Evolutionary conservation across 2,797 vertebrate genomes (phyloP).

Genomic region (Periparus ater): DNA sequence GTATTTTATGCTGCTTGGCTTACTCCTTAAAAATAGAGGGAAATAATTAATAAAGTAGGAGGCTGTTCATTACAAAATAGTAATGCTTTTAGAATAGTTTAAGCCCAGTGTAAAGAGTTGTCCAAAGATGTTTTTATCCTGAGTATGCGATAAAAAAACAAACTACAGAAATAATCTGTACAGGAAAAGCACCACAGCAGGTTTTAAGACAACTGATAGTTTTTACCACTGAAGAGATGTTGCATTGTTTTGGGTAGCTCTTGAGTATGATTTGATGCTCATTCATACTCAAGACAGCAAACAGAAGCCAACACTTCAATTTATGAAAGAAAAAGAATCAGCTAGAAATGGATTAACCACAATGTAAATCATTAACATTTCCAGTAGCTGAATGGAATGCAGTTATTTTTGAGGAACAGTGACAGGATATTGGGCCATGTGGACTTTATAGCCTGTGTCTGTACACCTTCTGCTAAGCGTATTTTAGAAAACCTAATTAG

Average conservation of each 20-base stretch:
- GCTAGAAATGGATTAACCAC: not conserved
- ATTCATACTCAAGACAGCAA: not conserved
- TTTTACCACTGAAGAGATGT: not conserved
- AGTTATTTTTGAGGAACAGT: conserved; percentile 32
- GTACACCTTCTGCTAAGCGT: not conserved
- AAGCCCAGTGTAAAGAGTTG: not conserved
- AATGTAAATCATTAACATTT: not conserved
- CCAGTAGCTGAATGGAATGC: not conserved
- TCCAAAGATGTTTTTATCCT: not conserved
- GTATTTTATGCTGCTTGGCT: not conserved
- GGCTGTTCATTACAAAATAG: not conserved
- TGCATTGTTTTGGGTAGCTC: not conserved
- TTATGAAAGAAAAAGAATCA: not conserved
- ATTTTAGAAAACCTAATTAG: conserved; percentile 36
- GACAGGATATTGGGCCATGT: not conserved
- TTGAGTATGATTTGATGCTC: not conserved
- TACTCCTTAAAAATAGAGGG: not conserved
- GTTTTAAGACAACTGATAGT: not conserved
- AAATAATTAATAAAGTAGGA: not conserved
- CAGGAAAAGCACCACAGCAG: not conserved
- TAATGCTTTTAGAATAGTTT: not conserved
- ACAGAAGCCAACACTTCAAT: not conserved
- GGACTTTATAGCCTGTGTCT: conserved; percentile 2
- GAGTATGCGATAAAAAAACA: not conserved
- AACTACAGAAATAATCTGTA: not conserved